Evolutionary conservation across 2,888 invertebrate species (phyloP).

Genomic region (Hartigia nigra): DNA sequence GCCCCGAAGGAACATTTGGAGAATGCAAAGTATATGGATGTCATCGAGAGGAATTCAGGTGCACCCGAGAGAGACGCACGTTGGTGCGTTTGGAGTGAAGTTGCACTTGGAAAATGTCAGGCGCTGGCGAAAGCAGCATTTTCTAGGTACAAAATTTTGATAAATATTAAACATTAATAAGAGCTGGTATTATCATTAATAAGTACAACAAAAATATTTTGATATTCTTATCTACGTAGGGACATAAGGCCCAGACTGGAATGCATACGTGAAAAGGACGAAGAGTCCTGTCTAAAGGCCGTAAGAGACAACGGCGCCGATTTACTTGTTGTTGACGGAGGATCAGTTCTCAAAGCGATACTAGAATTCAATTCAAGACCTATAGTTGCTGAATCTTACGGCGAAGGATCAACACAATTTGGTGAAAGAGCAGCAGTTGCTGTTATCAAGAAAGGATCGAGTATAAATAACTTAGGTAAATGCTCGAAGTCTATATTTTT

Average conservation of each 20-base stretch:
- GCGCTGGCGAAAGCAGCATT: conserved; percentile 78
- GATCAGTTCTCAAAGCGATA: conserved; percentile 68
- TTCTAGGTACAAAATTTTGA: conserved; percentile 64
- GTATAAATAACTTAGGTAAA: conserved; percentile 67
- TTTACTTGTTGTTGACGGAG: conserved; percentile 76
- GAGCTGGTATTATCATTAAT: neutral
- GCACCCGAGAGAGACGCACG: conserved; percentile 74
- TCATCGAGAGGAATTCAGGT: conserved; percentile 79
- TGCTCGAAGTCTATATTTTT: neutral
- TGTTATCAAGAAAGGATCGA: conserved; percentile 72
- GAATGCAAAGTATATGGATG: conserved; percentile 76
- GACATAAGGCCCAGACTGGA: conserved; percentile 84
- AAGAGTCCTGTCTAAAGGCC: conserved; percentile 75
- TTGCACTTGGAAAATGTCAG: conserved; percentile 80
- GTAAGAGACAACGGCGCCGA: conserved; percentile 79
- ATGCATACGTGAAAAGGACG: conserved; percentile 75
- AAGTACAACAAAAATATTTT: neutral
- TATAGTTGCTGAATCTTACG: conserved; percentile 75
- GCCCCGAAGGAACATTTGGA: conserved; percentile 72
- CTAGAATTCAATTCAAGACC: conserved; percentile 72
- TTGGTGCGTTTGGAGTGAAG: conserved; percentile 74
- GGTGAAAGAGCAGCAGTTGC: conserved; percentile 70
- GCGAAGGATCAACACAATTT: conserved; percentile 70
- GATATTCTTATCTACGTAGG: conserved; percentile 51
- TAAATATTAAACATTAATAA: neutral